Evolutionary conservation across 2,113 vertebrate genomes (phyloP).

Genomic region (Eonycteris spelaea): DNA sequence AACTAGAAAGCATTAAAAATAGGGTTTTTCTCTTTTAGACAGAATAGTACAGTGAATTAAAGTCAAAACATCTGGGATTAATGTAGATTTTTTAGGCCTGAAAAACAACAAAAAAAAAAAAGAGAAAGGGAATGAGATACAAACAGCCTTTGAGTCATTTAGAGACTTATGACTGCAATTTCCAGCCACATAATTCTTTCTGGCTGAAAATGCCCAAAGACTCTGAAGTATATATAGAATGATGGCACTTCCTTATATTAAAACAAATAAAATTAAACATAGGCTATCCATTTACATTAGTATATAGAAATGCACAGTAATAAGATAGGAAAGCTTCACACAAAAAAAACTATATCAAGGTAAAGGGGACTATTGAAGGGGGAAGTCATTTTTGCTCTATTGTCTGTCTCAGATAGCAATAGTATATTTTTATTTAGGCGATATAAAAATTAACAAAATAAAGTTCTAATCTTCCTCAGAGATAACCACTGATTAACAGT

Average conservation of each 20-base stretch:
- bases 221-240: not conserved
- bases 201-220: not conserved
- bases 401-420: not conserved
- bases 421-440: not conserved
- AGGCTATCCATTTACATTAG: not conserved
- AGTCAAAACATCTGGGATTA: slow-evolving; percentile 21
- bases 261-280: not conserved
- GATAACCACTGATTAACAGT: not conserved
- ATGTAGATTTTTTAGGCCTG: not conserved
- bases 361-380: not conserved
- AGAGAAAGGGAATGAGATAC: not conserved
- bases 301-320: not conserved
- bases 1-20: not conserved
- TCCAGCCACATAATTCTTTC: slow-evolving; percentile 7
- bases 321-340: not conserved
- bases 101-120: not conserved
- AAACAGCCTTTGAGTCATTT: not conserved
- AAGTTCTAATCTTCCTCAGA: not conserved
- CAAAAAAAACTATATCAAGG: not conserved
- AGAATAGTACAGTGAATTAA: not conserved
- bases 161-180: not conserved
- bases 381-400: not conserved
- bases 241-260: not conserved
- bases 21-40: not conserved
- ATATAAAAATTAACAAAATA: slow-evolving; percentile 24